A percentile compares a stretch with the other conserved stretches of the same genome.
Conservation (phyloP, 2,797 vertebrate species). For the Morelia viridis region DNA sequence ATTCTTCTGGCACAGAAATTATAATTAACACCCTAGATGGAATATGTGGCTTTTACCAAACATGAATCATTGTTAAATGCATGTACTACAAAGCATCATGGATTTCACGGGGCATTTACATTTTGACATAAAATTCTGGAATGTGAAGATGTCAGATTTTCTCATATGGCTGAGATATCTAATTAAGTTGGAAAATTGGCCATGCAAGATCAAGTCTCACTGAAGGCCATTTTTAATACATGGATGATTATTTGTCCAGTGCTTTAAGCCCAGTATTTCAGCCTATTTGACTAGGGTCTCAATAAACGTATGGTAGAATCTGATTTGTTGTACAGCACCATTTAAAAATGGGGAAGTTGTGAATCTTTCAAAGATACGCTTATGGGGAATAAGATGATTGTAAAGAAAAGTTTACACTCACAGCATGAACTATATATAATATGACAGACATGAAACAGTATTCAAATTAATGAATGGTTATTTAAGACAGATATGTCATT, state of each 20-base stretch:
- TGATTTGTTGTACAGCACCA: neutral
- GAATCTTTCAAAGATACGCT: neutral
- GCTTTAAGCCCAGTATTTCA: neutral
- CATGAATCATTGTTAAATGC: neutral
- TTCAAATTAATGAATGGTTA: constrained; percentile 50
- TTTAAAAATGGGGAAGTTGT: neutral
- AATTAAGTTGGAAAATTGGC: neutral
- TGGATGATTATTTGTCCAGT: constrained; percentile 15
- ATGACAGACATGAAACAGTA: constrained; percentile 20
- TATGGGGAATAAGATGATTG: neutral
- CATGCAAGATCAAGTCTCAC: neutral
- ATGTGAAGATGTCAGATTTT: neutral
- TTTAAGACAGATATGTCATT: constrained; percentile 45
- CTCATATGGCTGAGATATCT: neutral
- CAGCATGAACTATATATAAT: constrained; percentile 25
- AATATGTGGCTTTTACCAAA: neutral
- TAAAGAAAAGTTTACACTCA: neutral
- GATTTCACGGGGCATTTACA: neutral
- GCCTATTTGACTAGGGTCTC: neutral
- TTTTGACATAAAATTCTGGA: neutral
- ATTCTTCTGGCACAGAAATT: neutral
- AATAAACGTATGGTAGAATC: neutral
- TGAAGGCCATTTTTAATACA: constrained; percentile 33
- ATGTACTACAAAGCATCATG: neutral
- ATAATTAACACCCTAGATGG: neutral